phyloP scores from a whole-genome alignment of 2,113 vertebrate genomes.

The Muntiacus muntjak region DNA sequence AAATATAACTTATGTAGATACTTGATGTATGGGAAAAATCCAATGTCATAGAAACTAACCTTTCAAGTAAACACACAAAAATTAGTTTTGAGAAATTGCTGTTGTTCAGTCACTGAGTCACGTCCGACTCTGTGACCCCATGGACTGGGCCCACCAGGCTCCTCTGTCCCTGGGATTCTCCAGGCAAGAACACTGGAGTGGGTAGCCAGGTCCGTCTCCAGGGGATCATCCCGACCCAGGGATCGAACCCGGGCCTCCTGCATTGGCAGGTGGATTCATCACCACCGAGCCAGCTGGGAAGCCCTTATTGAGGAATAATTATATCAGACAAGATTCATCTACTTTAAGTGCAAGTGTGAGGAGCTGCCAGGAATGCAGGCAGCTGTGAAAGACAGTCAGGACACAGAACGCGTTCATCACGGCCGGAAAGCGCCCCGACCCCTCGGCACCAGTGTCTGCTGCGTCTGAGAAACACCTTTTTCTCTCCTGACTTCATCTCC shows the following conservation, averaged over 20 bases:
- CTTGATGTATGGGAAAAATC: not conserved
- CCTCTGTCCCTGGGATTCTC: not conserved
- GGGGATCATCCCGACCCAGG: not conserved
- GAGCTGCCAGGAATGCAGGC: not conserved
- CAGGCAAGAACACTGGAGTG: not conserved
- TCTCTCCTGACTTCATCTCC: not conserved
- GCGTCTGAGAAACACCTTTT: not conserved
- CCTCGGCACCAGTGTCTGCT: fast-evolving
- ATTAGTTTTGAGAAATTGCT: not conserved
- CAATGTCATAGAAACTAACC: not conserved
- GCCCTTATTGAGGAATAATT: not conserved
- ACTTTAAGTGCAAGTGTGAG: not conserved
- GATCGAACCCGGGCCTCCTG: not conserved
- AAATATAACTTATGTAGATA: not conserved
- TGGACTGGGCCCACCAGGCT: not conserved
- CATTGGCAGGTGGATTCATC: not conserved
- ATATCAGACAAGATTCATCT: not conserved
- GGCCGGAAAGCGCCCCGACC: not conserved
- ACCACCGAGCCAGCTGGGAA: not conserved
- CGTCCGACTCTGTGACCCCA: not conserved
- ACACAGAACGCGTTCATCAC: fast-evolving
- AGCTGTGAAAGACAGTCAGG: not conserved
- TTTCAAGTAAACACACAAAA: not conserved
- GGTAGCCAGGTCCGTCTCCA: not conserved
- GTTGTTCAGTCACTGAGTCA: not conserved